A percentile compares a stretch with the other conserved stretches of the same genome.
These are phyloP conservation scores for Sternarchorhynchus goeldii DNA, from an alignment of 2,797 vertebrate species.

Conservation along the genomic window DNA sequence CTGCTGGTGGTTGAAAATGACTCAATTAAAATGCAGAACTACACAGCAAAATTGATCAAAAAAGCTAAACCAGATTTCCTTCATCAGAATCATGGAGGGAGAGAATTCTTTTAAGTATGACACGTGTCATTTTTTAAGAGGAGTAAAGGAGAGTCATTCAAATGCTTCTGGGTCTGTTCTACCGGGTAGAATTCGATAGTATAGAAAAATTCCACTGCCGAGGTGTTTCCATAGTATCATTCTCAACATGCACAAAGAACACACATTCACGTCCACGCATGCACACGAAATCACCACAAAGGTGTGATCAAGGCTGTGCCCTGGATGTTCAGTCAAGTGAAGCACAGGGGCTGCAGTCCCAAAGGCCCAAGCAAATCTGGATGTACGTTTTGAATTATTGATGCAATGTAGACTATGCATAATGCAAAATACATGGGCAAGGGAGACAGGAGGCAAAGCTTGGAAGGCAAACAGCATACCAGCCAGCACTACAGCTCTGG, in stretches of 20 bases:
- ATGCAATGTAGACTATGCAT: slow-evolving; percentile 68
- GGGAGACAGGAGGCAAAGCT: slow-evolving; percentile 53
- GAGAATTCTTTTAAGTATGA: background rate
- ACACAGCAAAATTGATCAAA: slow-evolving; percentile 37
- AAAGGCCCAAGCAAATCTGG: slow-evolving; percentile 62
- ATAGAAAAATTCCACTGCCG: background rate
- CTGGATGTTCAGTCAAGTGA: slow-evolving; percentile 64
- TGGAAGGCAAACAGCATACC: slow-evolving; percentile 47
- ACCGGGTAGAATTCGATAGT: background rate
- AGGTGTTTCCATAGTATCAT: background rate
- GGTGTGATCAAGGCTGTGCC: slow-evolving; percentile 58
- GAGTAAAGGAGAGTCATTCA: background rate
- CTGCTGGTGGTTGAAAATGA: slow-evolving; percentile 30
- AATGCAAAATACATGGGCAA: slow-evolving; percentile 64
- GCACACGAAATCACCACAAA: slow-evolving; percentile 46
- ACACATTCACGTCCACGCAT: slow-evolving; percentile 33
- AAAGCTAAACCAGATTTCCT: slow-evolving; percentile 33
- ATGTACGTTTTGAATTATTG: slow-evolving; percentile 67
- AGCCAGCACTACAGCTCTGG: slow-evolving; percentile 21
- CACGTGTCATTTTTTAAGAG: too few relatives aligned
- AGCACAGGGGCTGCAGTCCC: slow-evolving; percentile 55
- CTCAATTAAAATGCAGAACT: slow-evolving; percentile 41
- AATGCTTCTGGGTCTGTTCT: background rate
- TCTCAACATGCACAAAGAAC: slow-evolving; percentile 31
- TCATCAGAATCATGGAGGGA: background rate